phyloP scores from a whole-genome alignment of 2,797 vertebrate species.

The Oryzias dopingdopingensis region DNA sequence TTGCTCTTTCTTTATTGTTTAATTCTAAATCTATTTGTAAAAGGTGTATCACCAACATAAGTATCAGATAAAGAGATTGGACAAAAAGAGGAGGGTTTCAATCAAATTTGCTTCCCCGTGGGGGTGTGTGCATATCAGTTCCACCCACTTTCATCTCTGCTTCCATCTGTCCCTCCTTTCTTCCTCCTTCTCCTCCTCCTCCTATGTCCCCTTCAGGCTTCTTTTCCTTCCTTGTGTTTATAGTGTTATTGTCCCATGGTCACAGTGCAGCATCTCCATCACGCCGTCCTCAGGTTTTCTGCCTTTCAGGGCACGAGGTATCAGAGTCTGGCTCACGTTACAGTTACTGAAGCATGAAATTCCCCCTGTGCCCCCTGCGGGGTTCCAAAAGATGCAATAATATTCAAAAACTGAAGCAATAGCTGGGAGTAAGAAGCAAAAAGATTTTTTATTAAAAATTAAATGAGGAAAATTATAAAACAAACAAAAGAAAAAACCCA shows the following conservation, averaged over 20 bases:
- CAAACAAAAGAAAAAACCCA: too few relatives aligned
- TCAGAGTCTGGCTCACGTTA: slow-evolving; percentile 38
- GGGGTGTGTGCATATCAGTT: slow-evolving; percentile 10
- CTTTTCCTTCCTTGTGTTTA: slow-evolving; percentile 16
- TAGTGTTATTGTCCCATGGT: slow-evolving; percentile 26
- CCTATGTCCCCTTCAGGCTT: background rate
- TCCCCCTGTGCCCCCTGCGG: slow-evolving; percentile 36
- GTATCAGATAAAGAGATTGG: background rate
- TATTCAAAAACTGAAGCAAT: slow-evolving; percentile 31
- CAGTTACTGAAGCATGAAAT: slow-evolving; percentile 61
- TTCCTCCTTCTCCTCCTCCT: background rate
- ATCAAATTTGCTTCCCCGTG: slow-evolving; percentile 4
- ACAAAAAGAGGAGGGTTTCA: slow-evolving; percentile 11
- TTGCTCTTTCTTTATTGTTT: too few relatives aligned
- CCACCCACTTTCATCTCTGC: slow-evolving; percentile 1
- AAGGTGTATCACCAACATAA: background rate
- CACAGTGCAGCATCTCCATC: slow-evolving; percentile 30
- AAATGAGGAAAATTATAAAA: too few relatives aligned
- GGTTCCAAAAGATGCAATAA: slow-evolving; percentile 14
- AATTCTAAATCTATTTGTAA: too few relatives aligned
- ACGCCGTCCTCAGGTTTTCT: slow-evolving; percentile 17
- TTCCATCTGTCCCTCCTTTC: background rate
- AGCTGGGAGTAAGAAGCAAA: slow-evolving; percentile 7
- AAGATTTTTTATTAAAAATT: background rate
- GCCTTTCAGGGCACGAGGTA: slow-evolving; percentile 19